A percentile compares a stretch with the other conserved stretches of the same genome.
Evolutionary conservation across 2,113 vertebrate genomes (phyloP).

Genomic region (Taurulus bubalis): DNA sequence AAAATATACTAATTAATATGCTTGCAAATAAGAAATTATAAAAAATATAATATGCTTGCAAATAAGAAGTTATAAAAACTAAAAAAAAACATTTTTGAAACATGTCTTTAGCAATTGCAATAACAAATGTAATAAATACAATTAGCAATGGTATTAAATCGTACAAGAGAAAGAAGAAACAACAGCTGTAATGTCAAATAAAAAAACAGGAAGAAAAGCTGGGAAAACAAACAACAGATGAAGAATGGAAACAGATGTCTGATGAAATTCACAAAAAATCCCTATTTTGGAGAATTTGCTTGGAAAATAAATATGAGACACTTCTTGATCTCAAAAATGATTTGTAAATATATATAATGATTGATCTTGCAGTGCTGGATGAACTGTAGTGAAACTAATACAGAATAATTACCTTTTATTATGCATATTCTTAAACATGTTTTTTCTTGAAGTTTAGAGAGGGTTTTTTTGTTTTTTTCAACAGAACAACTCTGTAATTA

Average conservation of each 20-base stretch:
- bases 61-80: background rate
- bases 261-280: background rate
- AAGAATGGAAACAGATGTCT: background rate
- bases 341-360: background rate
- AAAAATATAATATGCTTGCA: no score
- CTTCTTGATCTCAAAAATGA: background rate
- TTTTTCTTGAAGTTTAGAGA: background rate
- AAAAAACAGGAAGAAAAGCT: background rate
- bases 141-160: background rate
- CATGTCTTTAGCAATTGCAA: no score
- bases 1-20: background rate
- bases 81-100: background rate
- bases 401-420: background rate
- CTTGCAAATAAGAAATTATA: background rate
- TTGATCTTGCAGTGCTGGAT: background rate
- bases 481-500: background rate
- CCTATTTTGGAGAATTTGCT: constrained; percentile 1
- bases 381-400: background rate
- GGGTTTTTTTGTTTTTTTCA: background rate
- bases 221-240: background rate
- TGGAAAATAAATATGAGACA: constrained; percentile 6
- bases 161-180: background rate
- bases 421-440: background rate
- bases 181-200: background rate
- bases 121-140: background rate